phyloP scores from a whole-genome alignment of 1,140 invertebrate species.

The Drosophila murphyi region DNA sequence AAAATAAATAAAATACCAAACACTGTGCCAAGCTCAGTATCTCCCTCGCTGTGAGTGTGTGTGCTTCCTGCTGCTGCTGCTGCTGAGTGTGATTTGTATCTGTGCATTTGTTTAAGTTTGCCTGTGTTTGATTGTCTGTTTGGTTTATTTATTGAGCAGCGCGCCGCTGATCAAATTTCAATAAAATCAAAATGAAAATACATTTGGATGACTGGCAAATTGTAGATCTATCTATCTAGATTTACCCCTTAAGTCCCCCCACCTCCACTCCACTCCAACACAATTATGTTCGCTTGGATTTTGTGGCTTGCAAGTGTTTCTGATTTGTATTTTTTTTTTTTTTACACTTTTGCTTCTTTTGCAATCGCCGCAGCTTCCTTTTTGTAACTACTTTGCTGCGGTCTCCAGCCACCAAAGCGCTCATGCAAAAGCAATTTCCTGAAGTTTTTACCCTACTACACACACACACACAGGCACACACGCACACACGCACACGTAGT shows the following conservation, averaged over 20 bases:
- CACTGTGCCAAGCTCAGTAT: constrained; percentile 20
- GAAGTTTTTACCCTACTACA: constrained; percentile 63
- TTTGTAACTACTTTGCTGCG: constrained; percentile 50
- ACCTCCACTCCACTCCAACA: not conserved
- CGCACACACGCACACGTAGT: constrained; percentile 5
- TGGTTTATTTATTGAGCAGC: constrained; percentile 48
- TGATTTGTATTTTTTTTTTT: constrained; percentile 9
- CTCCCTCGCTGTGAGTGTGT: constrained; percentile 11
- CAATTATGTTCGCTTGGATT: constrained; percentile 15
- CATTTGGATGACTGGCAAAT: constrained; percentile 44
- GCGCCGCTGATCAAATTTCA: constrained; percentile 46
- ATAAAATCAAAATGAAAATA: constrained; percentile 36
- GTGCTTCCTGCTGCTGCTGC: too few relatives aligned
- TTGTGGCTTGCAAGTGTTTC: not conserved
- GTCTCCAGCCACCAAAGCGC: constrained; percentile 43
- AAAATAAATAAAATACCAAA: constrained; percentile 20
- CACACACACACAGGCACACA: constrained; percentile 5
- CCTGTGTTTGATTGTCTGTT: constrained; percentile 43
- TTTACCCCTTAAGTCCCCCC: too few relatives aligned
- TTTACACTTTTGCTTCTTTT: constrained; percentile 47
- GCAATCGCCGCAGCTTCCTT: constrained; percentile 74
- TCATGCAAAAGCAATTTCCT: constrained; percentile 83
- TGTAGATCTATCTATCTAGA: constrained; percentile 8
- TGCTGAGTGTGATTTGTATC: constrained; percentile 33
- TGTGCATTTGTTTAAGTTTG: constrained; percentile 35